Percentiles rank a stretch among this genome's conserved stretches.
Conservation (phyloP, 2,797 vertebrate genomes). For the Pseudochromis fuscus region DNA sequence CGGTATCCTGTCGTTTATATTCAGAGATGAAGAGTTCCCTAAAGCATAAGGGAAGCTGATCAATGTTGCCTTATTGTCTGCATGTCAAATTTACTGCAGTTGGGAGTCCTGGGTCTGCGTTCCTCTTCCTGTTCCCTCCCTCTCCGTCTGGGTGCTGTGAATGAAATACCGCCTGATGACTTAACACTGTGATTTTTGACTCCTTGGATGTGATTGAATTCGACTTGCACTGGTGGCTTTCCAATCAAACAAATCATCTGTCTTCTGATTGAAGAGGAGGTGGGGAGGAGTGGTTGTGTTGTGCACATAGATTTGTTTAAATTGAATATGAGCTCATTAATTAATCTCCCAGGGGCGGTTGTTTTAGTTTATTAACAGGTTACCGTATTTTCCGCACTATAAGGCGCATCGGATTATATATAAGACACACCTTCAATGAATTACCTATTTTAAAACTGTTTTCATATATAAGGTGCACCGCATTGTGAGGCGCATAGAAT, state of each 20-base stretch:
- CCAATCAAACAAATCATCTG: constrained; percentile 69
- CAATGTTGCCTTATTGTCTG: constrained; percentile 33
- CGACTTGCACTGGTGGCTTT: constrained; percentile 58
- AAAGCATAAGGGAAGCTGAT: constrained; percentile 7
- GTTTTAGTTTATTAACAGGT: constrained; percentile 50
- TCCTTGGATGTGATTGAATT: constrained; percentile 61
- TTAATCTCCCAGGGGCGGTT: constrained; percentile 30
- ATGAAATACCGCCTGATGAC: constrained; percentile 43
- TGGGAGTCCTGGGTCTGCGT: too few relatives aligned
- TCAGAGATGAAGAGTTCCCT: constrained; percentile 5
- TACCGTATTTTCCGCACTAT: too few relatives aligned
- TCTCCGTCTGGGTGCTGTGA: constrained; percentile 20
- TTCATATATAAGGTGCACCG: too few relatives aligned
- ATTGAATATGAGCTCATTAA: constrained; percentile 52
- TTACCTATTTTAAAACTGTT: too few relatives aligned
- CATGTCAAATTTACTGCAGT: constrained; percentile 29
- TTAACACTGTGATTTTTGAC: constrained; percentile 44
- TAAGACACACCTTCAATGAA: too few relatives aligned
- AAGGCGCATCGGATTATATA: too few relatives aligned
- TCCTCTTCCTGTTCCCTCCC: not conserved
- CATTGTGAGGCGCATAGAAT: too few relatives aligned
- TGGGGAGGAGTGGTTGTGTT: constrained; percentile 36
- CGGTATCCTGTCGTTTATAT: constrained; percentile 3
- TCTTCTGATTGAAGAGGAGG: constrained; percentile 40
- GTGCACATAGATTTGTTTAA: constrained; percentile 59